These are phyloP conservation scores for Rhabditoides inermis DNA, from an alignment of 2,888 invertebrate genomes.

Conservation along the genomic window DNA sequence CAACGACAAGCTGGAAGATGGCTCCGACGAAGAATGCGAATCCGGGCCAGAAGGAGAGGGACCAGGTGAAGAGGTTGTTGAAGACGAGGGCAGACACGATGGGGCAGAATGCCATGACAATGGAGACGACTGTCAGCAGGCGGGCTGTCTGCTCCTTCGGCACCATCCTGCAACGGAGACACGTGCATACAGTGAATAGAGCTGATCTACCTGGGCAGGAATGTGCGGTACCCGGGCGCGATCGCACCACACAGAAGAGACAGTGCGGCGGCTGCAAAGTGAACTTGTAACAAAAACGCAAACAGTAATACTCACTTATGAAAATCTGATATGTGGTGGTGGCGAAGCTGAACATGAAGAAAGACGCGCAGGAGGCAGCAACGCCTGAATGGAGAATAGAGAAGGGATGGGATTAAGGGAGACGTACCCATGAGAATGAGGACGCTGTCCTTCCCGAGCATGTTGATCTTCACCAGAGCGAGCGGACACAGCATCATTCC, in stretches of 20 bases:
- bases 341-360: slow-evolving; percentile 31
- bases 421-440: slow-evolving; percentile 28
- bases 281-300: not conserved
- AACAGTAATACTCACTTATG: slow-evolving; percentile 19
- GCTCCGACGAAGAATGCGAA: slow-evolving; percentile 43
- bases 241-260: slow-evolving; percentile 34
- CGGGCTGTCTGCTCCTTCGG: slow-evolving; percentile 45
- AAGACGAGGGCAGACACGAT: slow-evolving; percentile 36
- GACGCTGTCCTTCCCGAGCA: slow-evolving; percentile 40
- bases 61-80: slow-evolving; percentile 39
- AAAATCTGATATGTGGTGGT: slow-evolving; percentile 31
- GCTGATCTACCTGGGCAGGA: too few relatives aligned
- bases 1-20: slow-evolving; percentile 24
- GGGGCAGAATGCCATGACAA: slow-evolving; percentile 41
- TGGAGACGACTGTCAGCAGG: slow-evolving; percentile 32
- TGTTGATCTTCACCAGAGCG: slow-evolving; percentile 17
- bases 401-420: not conserved
- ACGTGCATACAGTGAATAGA: too few relatives aligned
- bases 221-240: slow-evolving; percentile 40
- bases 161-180: too few relatives aligned
- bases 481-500: slow-evolving; percentile 34
- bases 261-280: slow-evolving; percentile 29
- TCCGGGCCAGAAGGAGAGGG: slow-evolving; percentile 42
- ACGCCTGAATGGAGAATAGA: slow-evolving; percentile 3
- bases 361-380: slow-evolving; percentile 16